A percentile compares a stretch with the other conserved stretches of the same genome.
These are phyloP conservation scores for Boloria euphrosyne DNA, from an alignment of 2,888 invertebrate species.

Conservation along the genomic window DNA sequence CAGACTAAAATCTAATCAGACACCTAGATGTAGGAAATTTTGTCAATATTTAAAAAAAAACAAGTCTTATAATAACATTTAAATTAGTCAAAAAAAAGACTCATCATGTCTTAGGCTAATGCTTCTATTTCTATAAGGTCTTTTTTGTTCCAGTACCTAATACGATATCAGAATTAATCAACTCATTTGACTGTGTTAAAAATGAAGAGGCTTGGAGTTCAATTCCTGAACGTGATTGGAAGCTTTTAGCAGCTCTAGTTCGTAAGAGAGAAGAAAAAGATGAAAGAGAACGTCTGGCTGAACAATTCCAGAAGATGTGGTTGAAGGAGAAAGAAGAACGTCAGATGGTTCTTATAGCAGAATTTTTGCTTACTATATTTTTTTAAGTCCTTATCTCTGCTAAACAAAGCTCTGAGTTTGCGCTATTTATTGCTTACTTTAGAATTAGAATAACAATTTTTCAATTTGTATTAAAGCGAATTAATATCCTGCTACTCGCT, in stretches of 20 bases:
- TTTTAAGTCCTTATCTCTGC: too few species aligned
- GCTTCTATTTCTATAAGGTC: background rate
- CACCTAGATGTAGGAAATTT: too few species aligned
- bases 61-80: too few species aligned
- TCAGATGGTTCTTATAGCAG: background rate
- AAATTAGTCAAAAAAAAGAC: too few species aligned
- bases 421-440: too few species aligned
- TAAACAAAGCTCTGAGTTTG: too few species aligned
- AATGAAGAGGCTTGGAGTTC: constrained; percentile 50
- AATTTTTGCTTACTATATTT: background rate
- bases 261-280: constrained; percentile 71
- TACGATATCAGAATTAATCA: constrained; percentile 54
- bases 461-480: background rate
- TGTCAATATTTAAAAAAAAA: too few species aligned
- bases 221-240: constrained; percentile 76
- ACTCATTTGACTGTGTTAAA: constrained; percentile 51
- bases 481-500: too few species aligned
- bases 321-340: constrained; percentile 67
- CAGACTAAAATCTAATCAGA: too few species aligned
- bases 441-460: background rate
- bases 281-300: constrained; percentile 70
- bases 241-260: constrained; percentile 73
- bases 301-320: constrained; percentile 76
- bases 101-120: too few species aligned
- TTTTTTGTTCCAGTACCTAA: constrained; percentile 52